Percentiles rank a stretch among this genome's conserved stretches.
phyloP scores from a whole-genome alignment of 1,140 invertebrate species.

The Caenorhabditis remanei region DNA sequence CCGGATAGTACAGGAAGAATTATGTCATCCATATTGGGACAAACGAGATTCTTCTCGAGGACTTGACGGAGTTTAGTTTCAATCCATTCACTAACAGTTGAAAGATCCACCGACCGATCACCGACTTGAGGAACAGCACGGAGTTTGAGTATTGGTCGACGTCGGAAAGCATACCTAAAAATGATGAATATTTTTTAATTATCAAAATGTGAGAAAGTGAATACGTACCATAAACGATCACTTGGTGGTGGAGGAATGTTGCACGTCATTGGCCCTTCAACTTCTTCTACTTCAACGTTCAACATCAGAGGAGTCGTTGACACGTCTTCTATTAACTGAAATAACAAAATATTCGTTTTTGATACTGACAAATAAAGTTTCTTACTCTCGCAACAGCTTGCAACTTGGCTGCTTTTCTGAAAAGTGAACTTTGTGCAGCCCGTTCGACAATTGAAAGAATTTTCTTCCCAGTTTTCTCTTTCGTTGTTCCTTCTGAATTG shows the following conservation, averaged over 20 bases:
- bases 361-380: neutral
- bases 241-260: constrained; percentile 94
- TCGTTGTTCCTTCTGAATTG: constrained; percentile 63
- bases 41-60: constrained; percentile 76
- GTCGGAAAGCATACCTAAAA: constrained; percentile 74
- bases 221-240: constrained; percentile 87
- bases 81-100: constrained; percentile 75
- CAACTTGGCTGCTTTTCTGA: constrained; percentile 84
- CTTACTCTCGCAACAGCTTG: constrained; percentile 79
- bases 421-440: constrained; percentile 90
- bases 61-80: constrained; percentile 69
- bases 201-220: neutral
- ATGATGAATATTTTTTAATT: neutral
- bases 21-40: constrained; percentile 77
- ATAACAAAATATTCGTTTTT: neutral
- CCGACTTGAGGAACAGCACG: constrained; percentile 76
- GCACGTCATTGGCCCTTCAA: constrained; percentile 88
- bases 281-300: constrained; percentile 87
- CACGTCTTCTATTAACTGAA: constrained; percentile 80
- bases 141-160: constrained; percentile 71
- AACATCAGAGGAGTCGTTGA: constrained; percentile 92
- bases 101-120: constrained; percentile 74
- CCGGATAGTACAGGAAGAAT: constrained; percentile 72
- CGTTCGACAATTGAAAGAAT: constrained; percentile 85
- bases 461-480: constrained; percentile 66